phyloP scores from a whole-genome alignment of 2,797 vertebrate genomes.

The Nannoperca obscura region DNA sequence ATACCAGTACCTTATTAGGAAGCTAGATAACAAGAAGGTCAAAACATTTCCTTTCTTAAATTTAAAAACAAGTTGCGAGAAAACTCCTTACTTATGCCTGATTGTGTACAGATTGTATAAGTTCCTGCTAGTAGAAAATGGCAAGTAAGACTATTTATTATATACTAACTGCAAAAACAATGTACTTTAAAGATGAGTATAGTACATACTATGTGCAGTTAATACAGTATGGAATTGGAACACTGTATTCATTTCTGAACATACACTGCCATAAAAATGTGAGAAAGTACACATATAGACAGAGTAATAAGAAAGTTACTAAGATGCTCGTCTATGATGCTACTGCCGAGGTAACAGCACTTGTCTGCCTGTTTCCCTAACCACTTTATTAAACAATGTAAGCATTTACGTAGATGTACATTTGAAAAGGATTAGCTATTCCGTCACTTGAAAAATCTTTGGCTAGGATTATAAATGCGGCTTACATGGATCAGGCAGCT shows the following conservation, averaged over 20 bases:
- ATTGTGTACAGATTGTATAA: not conserved
- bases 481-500: not conserved
- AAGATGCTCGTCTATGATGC: not conserved
- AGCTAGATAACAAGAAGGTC: slow-evolving; percentile 18
- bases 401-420: not conserved
- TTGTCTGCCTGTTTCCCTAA: not conserved
- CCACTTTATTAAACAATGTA: not conserved
- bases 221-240: not conserved
- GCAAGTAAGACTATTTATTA: not conserved
- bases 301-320: not conserved
- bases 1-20: slow-evolving; percentile 63
- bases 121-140: not conserved
- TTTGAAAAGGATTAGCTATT: not conserved
- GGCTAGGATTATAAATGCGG: not conserved
- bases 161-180: not conserved
- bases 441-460: not conserved
- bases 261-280: not conserved
- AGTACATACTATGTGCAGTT: not conserved
- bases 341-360: not conserved
- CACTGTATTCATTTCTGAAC: not conserved
- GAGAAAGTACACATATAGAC: not conserved
- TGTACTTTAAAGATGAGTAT: not conserved
- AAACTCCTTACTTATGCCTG: no score
- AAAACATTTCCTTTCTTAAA: slow-evolving; percentile 15
- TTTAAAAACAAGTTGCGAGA: not conserved